These are phyloP conservation scores for Sciurus niger DNA, from an alignment of 2,113 vertebrate genomes.

Conservation along the genomic window DNA sequence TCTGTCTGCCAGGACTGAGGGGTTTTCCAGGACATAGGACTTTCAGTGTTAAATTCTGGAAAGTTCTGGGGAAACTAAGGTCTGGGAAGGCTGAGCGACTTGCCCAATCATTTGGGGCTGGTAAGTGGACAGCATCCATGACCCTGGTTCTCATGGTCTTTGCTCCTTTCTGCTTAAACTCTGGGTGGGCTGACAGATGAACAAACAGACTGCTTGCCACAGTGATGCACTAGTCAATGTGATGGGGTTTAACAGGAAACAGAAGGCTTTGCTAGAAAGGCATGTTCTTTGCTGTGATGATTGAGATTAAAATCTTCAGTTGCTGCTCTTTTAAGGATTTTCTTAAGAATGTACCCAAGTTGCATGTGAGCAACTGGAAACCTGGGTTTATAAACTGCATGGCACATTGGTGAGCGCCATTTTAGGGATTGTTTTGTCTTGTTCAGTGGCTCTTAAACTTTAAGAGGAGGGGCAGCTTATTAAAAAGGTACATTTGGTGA, in stretches of 20 bases:
- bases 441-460: constrained; percentile 45
- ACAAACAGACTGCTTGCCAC: neutral
- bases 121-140: neutral
- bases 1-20: neutral
- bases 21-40: neutral
- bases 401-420: neutral
- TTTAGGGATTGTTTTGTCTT: neutral
- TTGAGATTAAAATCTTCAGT: neutral
- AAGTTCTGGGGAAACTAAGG: neutral
- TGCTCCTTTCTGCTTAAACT: neutral
- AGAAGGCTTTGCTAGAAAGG: neutral
- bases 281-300: neutral
- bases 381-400: neutral
- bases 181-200: neutral
- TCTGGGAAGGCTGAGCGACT: neutral
- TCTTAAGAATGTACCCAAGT: neutral
- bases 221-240: neutral
- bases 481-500: neutral
- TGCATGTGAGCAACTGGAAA: neutral
- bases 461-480: constrained; percentile 53
- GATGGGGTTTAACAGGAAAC: neutral
- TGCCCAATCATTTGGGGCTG: neutral
- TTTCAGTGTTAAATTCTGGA: neutral
- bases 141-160: neutral
- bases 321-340: neutral